Evolutionary conservation across 2,888 invertebrate genomes (phyloP).

Genomic region (Idaea aversata): DNA sequence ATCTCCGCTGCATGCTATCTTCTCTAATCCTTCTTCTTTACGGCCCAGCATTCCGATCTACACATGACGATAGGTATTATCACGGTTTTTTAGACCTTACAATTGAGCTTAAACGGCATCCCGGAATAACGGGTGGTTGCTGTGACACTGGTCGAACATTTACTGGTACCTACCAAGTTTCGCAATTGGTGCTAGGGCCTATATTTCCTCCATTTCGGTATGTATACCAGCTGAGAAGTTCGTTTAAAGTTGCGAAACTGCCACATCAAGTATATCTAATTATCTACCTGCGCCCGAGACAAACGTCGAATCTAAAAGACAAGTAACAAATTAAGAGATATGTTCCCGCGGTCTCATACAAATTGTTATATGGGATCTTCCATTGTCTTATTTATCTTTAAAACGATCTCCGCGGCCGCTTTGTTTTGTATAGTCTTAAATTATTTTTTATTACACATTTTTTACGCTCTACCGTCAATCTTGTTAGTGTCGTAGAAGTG

Average conservation of each 20-base stretch:
- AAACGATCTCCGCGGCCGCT: slow-evolving; percentile 37
- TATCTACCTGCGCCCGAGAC: slow-evolving; percentile 6
- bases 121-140: no score
- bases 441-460: slow-evolving; percentile 23
- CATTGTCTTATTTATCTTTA: slow-evolving; percentile 58
- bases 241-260: slow-evolving; percentile 4
- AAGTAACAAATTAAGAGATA: slow-evolving; percentile 62
- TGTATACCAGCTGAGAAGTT: not conserved
- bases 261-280: slow-evolving; percentile 28
- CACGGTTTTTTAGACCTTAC: no score
- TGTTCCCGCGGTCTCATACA: slow-evolving; percentile 69
- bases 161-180: no score
- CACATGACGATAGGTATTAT: no score
- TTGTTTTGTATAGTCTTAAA: slow-evolving; percentile 46
- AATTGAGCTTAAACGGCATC: no score
- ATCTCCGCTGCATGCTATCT: no score
- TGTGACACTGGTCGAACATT: no score
- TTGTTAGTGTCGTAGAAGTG: not conserved
- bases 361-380: slow-evolving; percentile 66
- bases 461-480: slow-evolving; percentile 2
- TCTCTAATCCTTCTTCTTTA: no score
- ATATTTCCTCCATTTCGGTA: no score
- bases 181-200: no score
- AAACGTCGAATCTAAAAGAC: slow-evolving; percentile 55
- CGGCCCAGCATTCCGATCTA: no score